Evolutionary conservation across 1,140 invertebrate genomes (phyloP).

Genomic region (Drosophila grimshawi): DNA sequence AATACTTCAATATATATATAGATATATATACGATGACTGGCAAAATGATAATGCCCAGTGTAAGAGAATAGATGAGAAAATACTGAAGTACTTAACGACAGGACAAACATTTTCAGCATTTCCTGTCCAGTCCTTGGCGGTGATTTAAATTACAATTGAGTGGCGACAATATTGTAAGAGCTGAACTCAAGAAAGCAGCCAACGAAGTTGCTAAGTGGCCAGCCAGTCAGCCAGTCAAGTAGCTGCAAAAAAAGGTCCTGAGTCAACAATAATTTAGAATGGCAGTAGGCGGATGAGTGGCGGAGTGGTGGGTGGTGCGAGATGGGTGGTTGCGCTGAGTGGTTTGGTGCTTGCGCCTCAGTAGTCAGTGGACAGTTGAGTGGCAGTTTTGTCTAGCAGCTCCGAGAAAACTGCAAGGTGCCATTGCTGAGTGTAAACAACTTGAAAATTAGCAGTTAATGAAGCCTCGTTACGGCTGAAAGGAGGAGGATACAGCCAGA

Average conservation of each 20-base stretch:
- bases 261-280: slow-evolving; percentile 79
- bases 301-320: background rate
- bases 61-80: slow-evolving; percentile 7
- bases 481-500: slow-evolving; percentile 8
- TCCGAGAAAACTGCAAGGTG: slow-evolving; percentile 53
- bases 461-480: slow-evolving; percentile 67
- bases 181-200: slow-evolving; percentile 23
- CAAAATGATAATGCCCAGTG: background rate
- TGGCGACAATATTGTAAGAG: slow-evolving; percentile 74
- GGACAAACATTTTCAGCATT: slow-evolving; percentile 62
- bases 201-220: slow-evolving; percentile 63
- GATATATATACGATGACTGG: background rate
- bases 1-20: too few relatives aligned
- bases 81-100: slow-evolving; percentile 33
- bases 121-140: slow-evolving; percentile 44
- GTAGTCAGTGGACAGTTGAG: slow-evolving; percentile 60
- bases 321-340: slow-evolving; percentile 6
- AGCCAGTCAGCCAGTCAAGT: slow-evolving; percentile 17
- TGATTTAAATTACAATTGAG: slow-evolving; percentile 83
- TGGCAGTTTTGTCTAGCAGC: slow-evolving; percentile 60
- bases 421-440: slow-evolving; percentile 70
- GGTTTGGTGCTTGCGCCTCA: slow-evolving; percentile 33
- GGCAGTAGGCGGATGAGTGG: background rate
- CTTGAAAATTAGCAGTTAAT: slow-evolving; percentile 80
- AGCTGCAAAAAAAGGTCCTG: slow-evolving; percentile 57